phyloP scores from a whole-genome alignment of 1,140 invertebrate species.

The Arion vulgaris region DNA sequence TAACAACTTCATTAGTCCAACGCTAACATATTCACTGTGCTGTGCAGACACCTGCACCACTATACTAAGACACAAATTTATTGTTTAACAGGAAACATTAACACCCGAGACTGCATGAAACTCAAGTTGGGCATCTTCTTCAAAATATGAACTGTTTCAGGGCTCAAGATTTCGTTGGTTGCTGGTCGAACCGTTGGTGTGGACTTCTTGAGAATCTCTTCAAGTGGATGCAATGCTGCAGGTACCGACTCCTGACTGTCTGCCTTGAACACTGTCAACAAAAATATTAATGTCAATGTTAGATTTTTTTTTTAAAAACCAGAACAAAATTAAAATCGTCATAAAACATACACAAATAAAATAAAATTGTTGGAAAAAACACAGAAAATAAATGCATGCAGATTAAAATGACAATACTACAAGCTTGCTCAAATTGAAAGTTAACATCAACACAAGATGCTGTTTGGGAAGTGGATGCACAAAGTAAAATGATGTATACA shows the following conservation, averaged over 20 bases:
- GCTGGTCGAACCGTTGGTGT: slow-evolving; percentile 55
- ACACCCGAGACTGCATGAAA: slow-evolving; percentile 69
- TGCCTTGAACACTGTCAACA: slow-evolving; percentile 63
- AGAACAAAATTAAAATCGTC: background rate
- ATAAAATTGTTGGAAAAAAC: background rate
- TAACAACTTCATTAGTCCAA: no score
- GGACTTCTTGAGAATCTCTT: slow-evolving; percentile 63
- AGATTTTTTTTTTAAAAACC: background rate
- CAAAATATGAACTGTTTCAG: slow-evolving; percentile 58
- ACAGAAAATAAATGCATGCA: no score
- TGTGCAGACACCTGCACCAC: no score
- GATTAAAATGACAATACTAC: no score
- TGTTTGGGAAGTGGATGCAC: no score
- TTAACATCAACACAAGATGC: no score
- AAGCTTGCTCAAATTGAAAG: no score
- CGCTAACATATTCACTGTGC: no score
- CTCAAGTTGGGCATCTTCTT: slow-evolving; percentile 61
- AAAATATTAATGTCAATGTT: slow-evolving; percentile 11
- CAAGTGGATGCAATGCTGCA: slow-evolving; percentile 60
- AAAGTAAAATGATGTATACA: no score
- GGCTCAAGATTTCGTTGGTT: slow-evolving; percentile 50
- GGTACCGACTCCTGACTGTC: slow-evolving; percentile 54
- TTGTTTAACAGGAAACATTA: slow-evolving; percentile 68
- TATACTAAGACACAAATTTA: background rate
- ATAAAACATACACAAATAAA: background rate